Evolutionary conservation across 1,140 invertebrate genomes (phyloP).

Genomic region (Tigriopus japonicus): DNA sequence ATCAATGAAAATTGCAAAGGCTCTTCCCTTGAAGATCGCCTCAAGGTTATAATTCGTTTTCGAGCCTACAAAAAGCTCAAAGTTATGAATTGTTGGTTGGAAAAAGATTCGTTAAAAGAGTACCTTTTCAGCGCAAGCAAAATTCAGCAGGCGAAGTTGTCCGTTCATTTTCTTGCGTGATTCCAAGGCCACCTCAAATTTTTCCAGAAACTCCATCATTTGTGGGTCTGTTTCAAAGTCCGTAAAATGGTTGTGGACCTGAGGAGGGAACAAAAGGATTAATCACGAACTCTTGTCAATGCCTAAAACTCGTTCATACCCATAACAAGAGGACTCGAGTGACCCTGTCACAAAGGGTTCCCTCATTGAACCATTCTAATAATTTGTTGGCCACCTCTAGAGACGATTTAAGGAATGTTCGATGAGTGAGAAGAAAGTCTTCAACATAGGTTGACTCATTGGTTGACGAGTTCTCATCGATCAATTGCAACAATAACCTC

Average conservation of each 20-base stretch:
- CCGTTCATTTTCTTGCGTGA: not conserved
- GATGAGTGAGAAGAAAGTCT: constrained; percentile 92
- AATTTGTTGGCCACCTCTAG: constrained; percentile 65
- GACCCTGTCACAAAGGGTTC: constrained; percentile 60
- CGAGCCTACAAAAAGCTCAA: constrained; percentile 36
- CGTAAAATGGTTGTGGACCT: constrained; percentile 94
- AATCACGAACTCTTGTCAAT: too few relatives aligned
- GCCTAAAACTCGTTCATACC: constrained; percentile 28
- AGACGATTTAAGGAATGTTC: constrained; percentile 77
- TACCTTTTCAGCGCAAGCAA: constrained; percentile 80
- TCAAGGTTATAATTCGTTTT: constrained; percentile 68
- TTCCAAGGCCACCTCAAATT: constrained; percentile 69
- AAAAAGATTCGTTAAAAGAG: too few relatives aligned
- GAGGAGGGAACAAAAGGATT: too few relatives aligned
- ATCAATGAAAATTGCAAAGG: constrained; percentile 77
- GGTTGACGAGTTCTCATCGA: constrained; percentile 76
- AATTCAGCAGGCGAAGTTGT: constrained; percentile 61
- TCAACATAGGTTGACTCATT: constrained; percentile 88
- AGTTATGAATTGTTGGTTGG: too few relatives aligned
- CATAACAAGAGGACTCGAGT: constrained; percentile 84
- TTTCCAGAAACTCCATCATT: constrained; percentile 92
- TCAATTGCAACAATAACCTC: constrained; percentile 69
- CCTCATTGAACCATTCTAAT: constrained; percentile 67
- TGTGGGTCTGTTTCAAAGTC: constrained; percentile 91
- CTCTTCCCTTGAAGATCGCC: constrained; percentile 73